A percentile compares a stretch with the other conserved stretches of the same genome.
Conservation (phyloP, 2,888 invertebrate genomes). For the Archips crataeganus region DNA sequence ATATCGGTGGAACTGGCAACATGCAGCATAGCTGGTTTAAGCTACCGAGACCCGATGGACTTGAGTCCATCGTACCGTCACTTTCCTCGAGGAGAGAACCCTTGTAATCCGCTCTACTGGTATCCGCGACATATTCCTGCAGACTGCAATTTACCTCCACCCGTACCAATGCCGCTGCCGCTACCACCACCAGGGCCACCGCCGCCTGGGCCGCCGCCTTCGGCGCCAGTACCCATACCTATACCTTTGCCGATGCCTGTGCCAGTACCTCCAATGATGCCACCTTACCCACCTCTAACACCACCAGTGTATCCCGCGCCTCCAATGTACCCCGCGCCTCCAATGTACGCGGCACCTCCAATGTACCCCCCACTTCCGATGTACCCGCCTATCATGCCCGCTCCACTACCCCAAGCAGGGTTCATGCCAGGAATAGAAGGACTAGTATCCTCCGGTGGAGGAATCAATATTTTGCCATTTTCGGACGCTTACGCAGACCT, state of each 20-base stretch:
- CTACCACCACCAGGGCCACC: conserved; percentile 32
- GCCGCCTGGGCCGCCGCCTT: conserved; percentile 12
- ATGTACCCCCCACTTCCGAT: conserved; percentile 11
- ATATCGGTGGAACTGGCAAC: conserved; percentile 44
- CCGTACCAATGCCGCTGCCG: conserved; percentile 16
- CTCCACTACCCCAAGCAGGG: conserved; percentile 51
- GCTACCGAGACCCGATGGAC: conserved; percentile 56
- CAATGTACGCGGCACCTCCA: background rate
- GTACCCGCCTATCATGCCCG: conserved; percentile 43
- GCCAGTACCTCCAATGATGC: conserved; percentile 31
- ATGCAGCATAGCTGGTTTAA: conserved; percentile 61
- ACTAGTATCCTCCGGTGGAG: conserved; percentile 66
- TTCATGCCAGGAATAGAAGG: conserved; percentile 72
- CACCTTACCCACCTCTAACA: conserved; percentile 11
- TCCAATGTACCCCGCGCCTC: conserved; percentile 2
- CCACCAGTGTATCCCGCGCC: background rate
- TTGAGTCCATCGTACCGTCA: conserved; percentile 28
- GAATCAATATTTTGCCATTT: conserved; percentile 76
- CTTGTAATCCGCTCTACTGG: conserved; percentile 76
- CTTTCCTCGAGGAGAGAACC: conserved; percentile 53
- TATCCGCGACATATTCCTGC: conserved; percentile 60
- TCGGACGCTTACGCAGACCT: conserved; percentile 73
- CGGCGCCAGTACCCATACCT: conserved; percentile 40
- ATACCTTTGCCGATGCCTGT: conserved; percentile 37
- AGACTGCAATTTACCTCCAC: conserved; percentile 47